Conservation (phyloP, 1,140 invertebrate species). For the Dysdera silvatica region DNA sequence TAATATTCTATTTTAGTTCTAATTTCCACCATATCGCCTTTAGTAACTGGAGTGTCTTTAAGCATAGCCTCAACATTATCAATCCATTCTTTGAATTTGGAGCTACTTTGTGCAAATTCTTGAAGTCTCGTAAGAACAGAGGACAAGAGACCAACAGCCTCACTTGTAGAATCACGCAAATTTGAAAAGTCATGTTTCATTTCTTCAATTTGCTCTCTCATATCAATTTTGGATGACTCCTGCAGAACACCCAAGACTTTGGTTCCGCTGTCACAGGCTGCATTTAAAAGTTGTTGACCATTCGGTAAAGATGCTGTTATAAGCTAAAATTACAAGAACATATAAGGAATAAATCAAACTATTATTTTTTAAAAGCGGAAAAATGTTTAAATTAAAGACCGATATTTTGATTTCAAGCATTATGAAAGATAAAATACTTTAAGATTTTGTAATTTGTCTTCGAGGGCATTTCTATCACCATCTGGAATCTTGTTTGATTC, state of each 20-base stretch:
- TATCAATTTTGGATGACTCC: constrained; percentile 25
- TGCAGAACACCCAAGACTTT: constrained; percentile 73
- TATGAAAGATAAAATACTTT: constrained; percentile 33
- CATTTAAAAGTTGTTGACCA: constrained; percentile 72
- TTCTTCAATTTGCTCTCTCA: constrained; percentile 16
- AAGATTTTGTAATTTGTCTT: constrained; percentile 71
- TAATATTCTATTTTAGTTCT: constrained; percentile 79
- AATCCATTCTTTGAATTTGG: constrained; percentile 53
- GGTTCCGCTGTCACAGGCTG: constrained; percentile 71
- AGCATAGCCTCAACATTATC: constrained; percentile 45
- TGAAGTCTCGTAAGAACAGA: constrained; percentile 61
- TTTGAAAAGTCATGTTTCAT: constrained; percentile 10
- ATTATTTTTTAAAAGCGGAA: not conserved
- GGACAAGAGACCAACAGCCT: constrained; percentile 3
- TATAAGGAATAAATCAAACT: not conserved
- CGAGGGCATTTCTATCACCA: constrained; percentile 65
- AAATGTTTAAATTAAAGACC: not conserved
- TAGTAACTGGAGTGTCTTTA: constrained; percentile 56
- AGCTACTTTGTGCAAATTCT: constrained; percentile 64
- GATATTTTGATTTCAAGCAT: not conserved
- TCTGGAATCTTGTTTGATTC: constrained; percentile 67
- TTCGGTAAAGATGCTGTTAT: constrained; percentile 68
- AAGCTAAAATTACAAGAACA: constrained; percentile 40
- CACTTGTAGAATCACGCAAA: constrained; percentile 5
- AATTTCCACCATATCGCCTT: constrained; percentile 80